These are phyloP conservation scores for Sylvilagus bachmani DNA, from an alignment of 2,113 vertebrate genomes.

Conservation along the genomic window DNA sequence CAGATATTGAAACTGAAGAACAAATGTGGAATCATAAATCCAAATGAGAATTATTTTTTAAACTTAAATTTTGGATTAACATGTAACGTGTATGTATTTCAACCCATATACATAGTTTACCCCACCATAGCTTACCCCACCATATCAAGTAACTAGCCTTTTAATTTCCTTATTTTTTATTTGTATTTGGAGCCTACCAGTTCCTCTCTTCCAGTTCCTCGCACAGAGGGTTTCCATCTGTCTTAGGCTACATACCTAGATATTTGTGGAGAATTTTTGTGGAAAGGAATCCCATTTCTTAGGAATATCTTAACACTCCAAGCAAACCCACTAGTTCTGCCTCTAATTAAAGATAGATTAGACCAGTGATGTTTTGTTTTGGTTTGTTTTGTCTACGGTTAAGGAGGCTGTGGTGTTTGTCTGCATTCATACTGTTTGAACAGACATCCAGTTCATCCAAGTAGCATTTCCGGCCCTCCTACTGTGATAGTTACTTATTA, in stretches of 20 bases:
- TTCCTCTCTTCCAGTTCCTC: too few species aligned
- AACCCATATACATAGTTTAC: too few species aligned
- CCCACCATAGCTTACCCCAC: too few species aligned
- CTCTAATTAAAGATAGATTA: conserved; percentile 6
- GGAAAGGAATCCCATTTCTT: conserved; percentile 24
- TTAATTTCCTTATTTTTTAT: too few species aligned
- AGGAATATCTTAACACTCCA: conserved; percentile 8
- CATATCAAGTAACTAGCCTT: too few species aligned
- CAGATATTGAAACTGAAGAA: conserved; percentile 26
- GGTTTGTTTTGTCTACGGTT: not conserved
- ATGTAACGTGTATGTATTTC: too few species aligned
- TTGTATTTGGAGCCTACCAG: too few species aligned
- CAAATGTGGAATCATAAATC: not conserved
- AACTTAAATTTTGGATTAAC: too few species aligned
- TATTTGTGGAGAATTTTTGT: not conserved
- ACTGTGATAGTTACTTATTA: not conserved
- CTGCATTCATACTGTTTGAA: not conserved
- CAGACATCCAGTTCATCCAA: not conserved
- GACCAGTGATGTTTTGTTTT: conserved; percentile 1
- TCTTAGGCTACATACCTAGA: not conserved
- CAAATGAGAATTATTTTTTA: not conserved
- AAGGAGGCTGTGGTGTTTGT: not conserved
- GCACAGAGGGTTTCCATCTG: not conserved
- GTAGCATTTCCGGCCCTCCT: not conserved
- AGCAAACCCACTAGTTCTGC: conserved; percentile 1